Evolutionary conservation across 92 coral and sea anemone genomes (phyloP), one percentile per base, ranked within the genome.

Genomic region (Palythoa grandis): DNA sequence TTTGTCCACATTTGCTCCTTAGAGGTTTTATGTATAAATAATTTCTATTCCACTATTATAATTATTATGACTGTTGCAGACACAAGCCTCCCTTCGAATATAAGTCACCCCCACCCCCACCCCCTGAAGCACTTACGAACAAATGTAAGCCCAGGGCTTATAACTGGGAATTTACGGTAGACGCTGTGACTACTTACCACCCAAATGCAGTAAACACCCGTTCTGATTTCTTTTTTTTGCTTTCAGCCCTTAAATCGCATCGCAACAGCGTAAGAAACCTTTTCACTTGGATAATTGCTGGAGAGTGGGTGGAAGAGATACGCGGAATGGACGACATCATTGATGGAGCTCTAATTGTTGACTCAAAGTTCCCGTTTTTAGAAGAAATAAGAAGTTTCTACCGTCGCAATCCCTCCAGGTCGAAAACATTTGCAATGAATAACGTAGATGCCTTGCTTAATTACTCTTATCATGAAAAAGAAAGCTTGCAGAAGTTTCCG

Each of bases 221-320:
- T 38, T 17, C 17, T 1, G 43, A 0, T n/a, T 20, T 10, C 0
- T 35, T 79, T 39, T 63, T 0, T 35, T 61, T 9, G 35, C 6
- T 79, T 39, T 37, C 72, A 79, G 84, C 84, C n/a, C 57, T 79
- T 2, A 79, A 63, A 52, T 19, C 73, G 29, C 15, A 65, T 19
- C 72, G 40, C n/a, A 0, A 61, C 20, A 50, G 39, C 1, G 54
- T 19, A 39, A 20, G 12, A 63, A 79, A 47, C 39, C 82, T 72
- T 5, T 90, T 88, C 63, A 88, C 87, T 2, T 94, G 98, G 98
- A 70, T 94, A 24, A 70, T 86, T 25, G 83, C 91, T 16, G 87
- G 82, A 13, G 91, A 92, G 12, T 79, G 84, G 39, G 54, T 43
- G 9, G 86, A 69, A 25, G 8, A 74, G 12, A 58, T 75, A 5